Base-by-base conservation (phyloP, 2,113 vertebrate species). In the Peromyscus leucopus region DNA sequence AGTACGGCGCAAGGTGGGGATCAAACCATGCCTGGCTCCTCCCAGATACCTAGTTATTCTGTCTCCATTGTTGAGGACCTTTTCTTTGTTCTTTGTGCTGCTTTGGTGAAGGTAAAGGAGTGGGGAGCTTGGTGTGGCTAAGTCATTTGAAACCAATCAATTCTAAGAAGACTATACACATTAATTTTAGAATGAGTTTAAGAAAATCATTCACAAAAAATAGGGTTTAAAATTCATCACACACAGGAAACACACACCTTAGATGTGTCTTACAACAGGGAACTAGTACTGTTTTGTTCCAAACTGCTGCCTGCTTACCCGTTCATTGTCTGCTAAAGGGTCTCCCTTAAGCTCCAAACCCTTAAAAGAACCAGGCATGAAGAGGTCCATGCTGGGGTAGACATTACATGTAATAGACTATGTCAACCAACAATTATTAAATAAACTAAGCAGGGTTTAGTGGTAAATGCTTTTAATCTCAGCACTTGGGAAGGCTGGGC, bases 141-240 rank as follows among this genome's bases (percentile, higher is more conserved):
- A 69, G 5, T 6, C 46, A 69, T 39, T 10, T 96, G 74, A 96
- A 80, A 83, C 33, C 67, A 57, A 93, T 86, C 57, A 89, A 88
- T 61, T 76, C 55, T 17, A 76, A 4, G 4, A 3, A 93, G 63
- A 90, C 2, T 10, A 82, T 65, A 63, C n/a, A 57, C 57, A 55
- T 86, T 82, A 33, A 75, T 83, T 80, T 91, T 97, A 33, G 46
- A 91, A 75, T 59, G 46, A 94, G 21, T 46, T 96, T 51, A 71
- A 88, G 22, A 95, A 94, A 93, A 42, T 36, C 2, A 89, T 28
- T 72, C 92, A 84, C 26, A 85, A 46, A 55, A 71, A 85, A 42
- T n/a, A 28, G 33, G 5, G 24, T 84, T 87, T 89, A 57, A 46
- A 39, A 91, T 82, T 80, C 42, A 72, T 59, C 67, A 69, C 67